These are phyloP conservation scores for Neoaliturus tenellus DNA, from an alignment of 2,888 invertebrate species.

Conservation along the genomic window DNA sequence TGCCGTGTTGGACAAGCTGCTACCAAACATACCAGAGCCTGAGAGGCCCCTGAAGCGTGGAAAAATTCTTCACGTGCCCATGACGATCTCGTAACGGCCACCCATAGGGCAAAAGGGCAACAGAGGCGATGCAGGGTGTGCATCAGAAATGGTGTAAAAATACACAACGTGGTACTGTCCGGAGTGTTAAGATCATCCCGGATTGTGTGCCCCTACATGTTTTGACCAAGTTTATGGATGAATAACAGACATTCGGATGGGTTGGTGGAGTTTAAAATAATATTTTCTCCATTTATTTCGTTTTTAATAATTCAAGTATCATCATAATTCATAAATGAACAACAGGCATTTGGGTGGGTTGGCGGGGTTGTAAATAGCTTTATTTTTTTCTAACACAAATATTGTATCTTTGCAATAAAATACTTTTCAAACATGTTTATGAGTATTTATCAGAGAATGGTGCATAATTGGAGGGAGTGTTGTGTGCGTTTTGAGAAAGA, in stretches of 20 bases:
- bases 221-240: neutral
- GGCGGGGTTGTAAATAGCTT: neutral
- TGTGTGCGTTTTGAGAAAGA: neutral
- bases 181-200: neutral
- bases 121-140: slow-evolving; percentile 15
- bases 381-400: neutral
- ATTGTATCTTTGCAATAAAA: neutral
- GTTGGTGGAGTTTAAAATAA: neutral
- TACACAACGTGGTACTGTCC: neutral
- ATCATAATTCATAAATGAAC: neutral
- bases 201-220: neutral
- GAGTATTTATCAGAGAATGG: neutral
- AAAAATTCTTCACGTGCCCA: slow-evolving; percentile 1
- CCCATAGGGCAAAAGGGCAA: slow-evolving; percentile 14
- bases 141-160: neutral
- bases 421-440: neutral
- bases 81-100: neutral
- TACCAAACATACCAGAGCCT: neutral
- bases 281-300: neutral
- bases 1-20: slow-evolving; percentile 3
- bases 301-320: neutral
- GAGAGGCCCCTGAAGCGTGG: slow-evolving; percentile 17
- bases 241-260: neutral
- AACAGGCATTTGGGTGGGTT: neutral
- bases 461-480: neutral